phyloP scores from a whole-genome alignment of 2,797 vertebrate species.

The Pangasius krempfi region DNA sequence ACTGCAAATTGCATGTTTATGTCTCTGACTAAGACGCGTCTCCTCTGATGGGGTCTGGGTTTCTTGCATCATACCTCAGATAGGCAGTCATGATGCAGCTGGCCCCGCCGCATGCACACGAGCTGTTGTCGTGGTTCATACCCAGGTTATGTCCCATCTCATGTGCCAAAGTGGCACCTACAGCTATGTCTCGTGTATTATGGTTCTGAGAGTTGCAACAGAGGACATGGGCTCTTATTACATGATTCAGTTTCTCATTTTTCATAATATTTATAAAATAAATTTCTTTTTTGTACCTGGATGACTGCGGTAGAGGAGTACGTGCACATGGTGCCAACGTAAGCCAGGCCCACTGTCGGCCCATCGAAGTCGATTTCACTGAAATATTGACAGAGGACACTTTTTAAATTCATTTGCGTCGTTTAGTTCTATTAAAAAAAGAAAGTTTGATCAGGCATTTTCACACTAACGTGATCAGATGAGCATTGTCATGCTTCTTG shows the following conservation, averaged over 20 bases:
- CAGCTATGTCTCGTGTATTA: slow-evolving; percentile 65
- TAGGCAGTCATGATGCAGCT: slow-evolving; percentile 77
- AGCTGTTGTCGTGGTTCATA: slow-evolving; percentile 76
- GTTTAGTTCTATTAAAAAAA: not conserved
- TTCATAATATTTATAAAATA: not conserved
- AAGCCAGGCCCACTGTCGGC: slow-evolving; percentile 86
- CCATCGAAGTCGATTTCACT: slow-evolving; percentile 86
- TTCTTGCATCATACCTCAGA: slow-evolving; percentile 66
- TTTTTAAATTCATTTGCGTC: not conserved
- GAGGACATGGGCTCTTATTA: not conserved
- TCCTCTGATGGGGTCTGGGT: not conserved
- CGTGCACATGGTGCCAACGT: slow-evolving; percentile 82
- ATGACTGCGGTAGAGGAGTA: slow-evolving; percentile 83
- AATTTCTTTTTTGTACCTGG: slow-evolving; percentile 73
- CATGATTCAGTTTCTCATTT: not conserved
- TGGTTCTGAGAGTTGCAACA: slow-evolving; percentile 67
- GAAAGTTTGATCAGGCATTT: too few species aligned
- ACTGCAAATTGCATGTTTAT: not conserved
- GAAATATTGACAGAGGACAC: slow-evolving; percentile 3
- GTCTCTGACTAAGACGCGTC: too few species aligned
- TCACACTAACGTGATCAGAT: slow-evolving; percentile 83
- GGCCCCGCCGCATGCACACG: slow-evolving; percentile 67
- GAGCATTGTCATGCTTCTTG: slow-evolving; percentile 84
- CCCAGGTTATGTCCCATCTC: slow-evolving; percentile 83
- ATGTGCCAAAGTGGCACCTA: slow-evolving; percentile 77